A percentile compares a stretch with the other conserved stretches of the same genome.
phyloP scores from a whole-genome alignment of 2,113 vertebrate genomes.

The Myanophis thanlyinensis region DNA sequence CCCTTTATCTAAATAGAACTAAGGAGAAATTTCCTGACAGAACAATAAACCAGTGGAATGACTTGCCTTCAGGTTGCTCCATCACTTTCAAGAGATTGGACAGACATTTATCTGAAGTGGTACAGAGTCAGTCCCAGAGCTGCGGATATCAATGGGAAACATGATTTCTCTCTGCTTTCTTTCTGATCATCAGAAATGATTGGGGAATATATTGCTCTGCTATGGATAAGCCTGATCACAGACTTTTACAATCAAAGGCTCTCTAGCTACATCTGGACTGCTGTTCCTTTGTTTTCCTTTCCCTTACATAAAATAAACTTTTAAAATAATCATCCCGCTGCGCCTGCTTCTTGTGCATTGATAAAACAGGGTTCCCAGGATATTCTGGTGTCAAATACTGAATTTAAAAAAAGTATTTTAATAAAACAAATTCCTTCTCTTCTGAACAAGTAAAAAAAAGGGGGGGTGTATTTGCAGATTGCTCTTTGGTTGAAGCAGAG shows the following conservation, averaged over 20 bases:
- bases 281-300: background rate
- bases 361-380: constrained; percentile 41
- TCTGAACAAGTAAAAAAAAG: background rate
- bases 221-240: background rate
- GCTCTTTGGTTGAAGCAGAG: background rate
- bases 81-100: no score
- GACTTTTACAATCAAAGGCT: background rate
- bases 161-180: background rate
- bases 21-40: no score
- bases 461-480: background rate
- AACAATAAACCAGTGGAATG: no score
- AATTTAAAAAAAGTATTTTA: background rate
- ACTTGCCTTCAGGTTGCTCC: no score
- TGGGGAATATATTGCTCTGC: background rate
- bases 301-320: background rate
- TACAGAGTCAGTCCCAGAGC: background rate
- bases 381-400: background rate
- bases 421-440: background rate
- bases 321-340: background rate
- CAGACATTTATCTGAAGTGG: no score
- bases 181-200: background rate
- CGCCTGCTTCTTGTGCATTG: background rate
- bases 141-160: background rate
- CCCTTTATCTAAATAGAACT: background rate
- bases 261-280: background rate